Evolutionary conservation across 2,888 invertebrate genomes (phyloP).

Genomic region (Dinocampus coccinellae): DNA sequence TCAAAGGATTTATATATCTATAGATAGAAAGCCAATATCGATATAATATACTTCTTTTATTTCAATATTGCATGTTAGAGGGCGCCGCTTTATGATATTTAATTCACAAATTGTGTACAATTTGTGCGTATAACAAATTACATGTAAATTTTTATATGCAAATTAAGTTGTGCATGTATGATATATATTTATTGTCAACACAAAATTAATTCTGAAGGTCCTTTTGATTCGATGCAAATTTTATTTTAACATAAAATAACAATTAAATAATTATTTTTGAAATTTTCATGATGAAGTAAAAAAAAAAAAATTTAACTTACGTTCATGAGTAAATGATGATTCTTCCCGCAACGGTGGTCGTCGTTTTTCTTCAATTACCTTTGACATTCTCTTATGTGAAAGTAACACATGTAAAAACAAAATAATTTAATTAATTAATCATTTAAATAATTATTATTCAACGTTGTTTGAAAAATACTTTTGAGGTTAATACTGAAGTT

Average conservation of each 20-base stretch:
- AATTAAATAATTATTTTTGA: too few relatives aligned
- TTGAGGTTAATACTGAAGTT: neutral
- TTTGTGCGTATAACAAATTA: too few relatives aligned
- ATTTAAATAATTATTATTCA: neutral
- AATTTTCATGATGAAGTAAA: too few relatives aligned
- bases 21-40: too few relatives aligned
- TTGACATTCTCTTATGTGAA: conserved; percentile 6
- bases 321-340: conserved; percentile 37
- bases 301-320: conserved; percentile 34
- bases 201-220: too few relatives aligned
- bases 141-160: too few relatives aligned
- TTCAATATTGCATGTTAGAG: neutral
- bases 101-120: too few relatives aligned
- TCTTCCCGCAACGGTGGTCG: conserved; percentile 39
- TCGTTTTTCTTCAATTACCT: conserved; percentile 28
- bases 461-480: neutral
- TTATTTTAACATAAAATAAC: neutral
- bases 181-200: too few relatives aligned
- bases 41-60: neutral
- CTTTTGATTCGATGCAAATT: neutral
- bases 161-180: too few relatives aligned
- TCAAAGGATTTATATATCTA: too few relatives aligned
- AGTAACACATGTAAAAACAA: conserved; percentile 4
- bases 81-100: neutral
- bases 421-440: neutral